Percentiles rank a stretch among this genome's conserved stretches.
phyloP scores from a whole-genome alignment of 2,888 invertebrate species.

The Silvanus unidentatus region DNA sequence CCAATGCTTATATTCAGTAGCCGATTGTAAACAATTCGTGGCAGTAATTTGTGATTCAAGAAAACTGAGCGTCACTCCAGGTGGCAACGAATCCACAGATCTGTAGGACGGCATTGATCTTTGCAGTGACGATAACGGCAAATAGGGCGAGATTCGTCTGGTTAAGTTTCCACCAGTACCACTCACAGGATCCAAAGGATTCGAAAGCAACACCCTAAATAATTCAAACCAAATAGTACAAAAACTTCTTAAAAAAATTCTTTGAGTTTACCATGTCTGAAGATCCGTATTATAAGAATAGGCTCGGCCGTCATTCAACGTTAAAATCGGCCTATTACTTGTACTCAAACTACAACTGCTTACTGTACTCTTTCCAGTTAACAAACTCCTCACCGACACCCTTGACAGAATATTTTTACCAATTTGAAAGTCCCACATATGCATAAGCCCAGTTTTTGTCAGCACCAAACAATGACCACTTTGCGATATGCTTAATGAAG shows the following conservation, averaged over 20 bases:
- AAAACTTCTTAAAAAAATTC: no score
- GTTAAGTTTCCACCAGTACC: slow-evolving; percentile 47
- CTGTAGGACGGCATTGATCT: slow-evolving; percentile 37
- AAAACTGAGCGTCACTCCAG: slow-evolving; percentile 54
- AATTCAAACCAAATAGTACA: slow-evolving; percentile 54
- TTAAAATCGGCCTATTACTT: slow-evolving; percentile 72
- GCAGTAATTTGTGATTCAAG: slow-evolving; percentile 71
- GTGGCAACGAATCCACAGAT: slow-evolving; percentile 37
- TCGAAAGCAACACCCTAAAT: slow-evolving; percentile 50
- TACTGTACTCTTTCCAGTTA: slow-evolving; percentile 54
- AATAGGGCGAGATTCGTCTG: slow-evolving; percentile 35
- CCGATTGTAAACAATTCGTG: slow-evolving; percentile 62
- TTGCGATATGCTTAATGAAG: slow-evolving; percentile 52
- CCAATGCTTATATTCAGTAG: slow-evolving; percentile 74
- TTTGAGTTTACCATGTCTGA: slow-evolving; percentile 60
- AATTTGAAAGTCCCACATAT: slow-evolving; percentile 58
- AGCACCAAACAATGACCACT: slow-evolving; percentile 50
- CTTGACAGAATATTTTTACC: slow-evolving; percentile 51
- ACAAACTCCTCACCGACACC: slow-evolving; percentile 56
- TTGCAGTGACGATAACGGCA: slow-evolving; percentile 42
- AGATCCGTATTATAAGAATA: slow-evolving; percentile 77
- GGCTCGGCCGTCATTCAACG: slow-evolving; percentile 78
- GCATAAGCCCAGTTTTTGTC: slow-evolving; percentile 50
- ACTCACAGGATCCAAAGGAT: slow-evolving; percentile 52
- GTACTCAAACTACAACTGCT: slow-evolving; percentile 54